Conservation (phyloP, 2,113 vertebrate genomes). For the Lamprologus speciosus region DNA sequence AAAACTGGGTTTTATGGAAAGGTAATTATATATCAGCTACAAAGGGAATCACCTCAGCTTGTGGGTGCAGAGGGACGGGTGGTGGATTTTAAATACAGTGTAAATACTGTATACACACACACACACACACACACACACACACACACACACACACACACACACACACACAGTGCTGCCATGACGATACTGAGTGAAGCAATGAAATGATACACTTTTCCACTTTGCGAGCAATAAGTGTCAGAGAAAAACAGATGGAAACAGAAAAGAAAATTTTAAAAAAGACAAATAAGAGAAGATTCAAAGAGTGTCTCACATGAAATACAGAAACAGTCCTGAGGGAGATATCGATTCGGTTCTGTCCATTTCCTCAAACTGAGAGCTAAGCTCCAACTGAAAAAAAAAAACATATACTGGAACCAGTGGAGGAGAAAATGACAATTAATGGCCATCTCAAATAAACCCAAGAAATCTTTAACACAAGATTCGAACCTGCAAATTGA, state of each 20-base stretch:
- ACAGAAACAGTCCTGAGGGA: not conserved
- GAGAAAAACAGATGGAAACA: not conserved
- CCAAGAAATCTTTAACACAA: not conserved
- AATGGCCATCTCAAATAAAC: constrained; percentile 4
- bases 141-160: not conserved
- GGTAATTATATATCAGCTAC: not conserved
- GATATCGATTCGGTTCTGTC: constrained; percentile 7
- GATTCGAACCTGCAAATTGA: not conserved
- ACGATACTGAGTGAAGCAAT: not conserved
- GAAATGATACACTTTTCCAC: not conserved
- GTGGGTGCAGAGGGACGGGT: not conserved
- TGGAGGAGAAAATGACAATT: constrained; percentile 35
- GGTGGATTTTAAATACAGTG: not conserved
- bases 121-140: not conserved
- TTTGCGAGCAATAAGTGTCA: not conserved
- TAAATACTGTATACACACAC: not conserved
- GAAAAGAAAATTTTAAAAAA: not conserved
- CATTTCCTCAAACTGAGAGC: constrained; percentile 7
- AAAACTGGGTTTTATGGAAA: not conserved
- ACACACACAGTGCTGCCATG: not conserved
- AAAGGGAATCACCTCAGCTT: not conserved
- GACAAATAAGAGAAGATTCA: not conserved
- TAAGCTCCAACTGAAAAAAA: not conserved
- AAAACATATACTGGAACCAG: not conserved
- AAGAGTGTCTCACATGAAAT: not conserved